A percentile compares a stretch with the other conserved stretches of the same genome.
Conservation (phyloP, 2,797 vertebrate genomes). For the Pachyuromys duprasi region DNA sequence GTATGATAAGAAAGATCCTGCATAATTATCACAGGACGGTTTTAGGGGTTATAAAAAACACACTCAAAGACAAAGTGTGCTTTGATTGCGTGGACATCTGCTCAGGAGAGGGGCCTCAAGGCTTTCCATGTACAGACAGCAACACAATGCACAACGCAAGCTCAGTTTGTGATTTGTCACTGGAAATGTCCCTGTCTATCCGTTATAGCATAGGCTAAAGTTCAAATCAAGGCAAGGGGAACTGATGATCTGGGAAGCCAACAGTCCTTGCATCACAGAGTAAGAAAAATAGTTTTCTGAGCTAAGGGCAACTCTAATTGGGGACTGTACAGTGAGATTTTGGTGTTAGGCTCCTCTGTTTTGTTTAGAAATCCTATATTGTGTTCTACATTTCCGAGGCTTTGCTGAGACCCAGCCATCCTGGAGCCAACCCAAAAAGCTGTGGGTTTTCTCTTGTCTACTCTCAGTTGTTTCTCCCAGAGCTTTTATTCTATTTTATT, state of each 20-base stretch:
- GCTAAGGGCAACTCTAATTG: conserved; percentile 19
- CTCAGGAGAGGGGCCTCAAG: not conserved
- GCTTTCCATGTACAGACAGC: not conserved
- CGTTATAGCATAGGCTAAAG: not conserved
- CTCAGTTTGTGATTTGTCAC: not conserved
- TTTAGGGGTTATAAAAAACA: not conserved
- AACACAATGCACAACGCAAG: no score
- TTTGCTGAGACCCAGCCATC: not conserved
- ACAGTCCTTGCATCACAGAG: not conserved
- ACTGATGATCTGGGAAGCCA: not conserved
- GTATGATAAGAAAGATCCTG: not conserved
- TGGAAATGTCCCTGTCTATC: not conserved
- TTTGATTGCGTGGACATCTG: not conserved
- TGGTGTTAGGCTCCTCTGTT: conserved; percentile 42
- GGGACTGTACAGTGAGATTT: conserved; percentile 18
- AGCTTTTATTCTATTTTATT: conserved; percentile 35
- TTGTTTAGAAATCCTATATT: conserved; percentile 59
- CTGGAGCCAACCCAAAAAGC: conserved; percentile 31
- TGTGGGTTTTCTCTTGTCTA: not conserved
- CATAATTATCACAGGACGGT: not conserved
- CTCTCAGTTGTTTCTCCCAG: conserved; percentile 3
- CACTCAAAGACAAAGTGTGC: not conserved
- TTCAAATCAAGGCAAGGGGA: conserved; percentile 8
- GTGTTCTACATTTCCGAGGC: conserved; percentile 56
- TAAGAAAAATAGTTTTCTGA: conserved; percentile 48